Conservation (phyloP, 2,113 vertebrate genomes). For the Albula glossodonta region DNA sequence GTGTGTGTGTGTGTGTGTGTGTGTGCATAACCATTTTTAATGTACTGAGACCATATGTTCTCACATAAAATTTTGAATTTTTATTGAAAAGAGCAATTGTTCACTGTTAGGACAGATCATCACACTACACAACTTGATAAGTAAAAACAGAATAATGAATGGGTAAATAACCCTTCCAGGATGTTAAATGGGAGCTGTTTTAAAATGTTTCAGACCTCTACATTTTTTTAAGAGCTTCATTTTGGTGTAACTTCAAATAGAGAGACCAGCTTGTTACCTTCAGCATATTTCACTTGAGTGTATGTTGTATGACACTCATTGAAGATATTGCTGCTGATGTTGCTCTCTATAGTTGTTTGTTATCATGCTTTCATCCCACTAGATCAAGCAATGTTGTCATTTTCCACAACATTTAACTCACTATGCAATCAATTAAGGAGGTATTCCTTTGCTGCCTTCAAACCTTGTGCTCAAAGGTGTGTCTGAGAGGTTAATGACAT, state of each 20-base stretch:
- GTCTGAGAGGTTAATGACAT: constrained; percentile 65
- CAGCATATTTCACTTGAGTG: background rate
- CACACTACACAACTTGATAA: background rate
- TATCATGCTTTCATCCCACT: constrained; percentile 47
- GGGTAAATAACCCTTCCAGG: background rate
- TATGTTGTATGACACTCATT: background rate
- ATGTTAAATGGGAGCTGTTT: background rate
- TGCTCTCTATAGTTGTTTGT: constrained; percentile 57
- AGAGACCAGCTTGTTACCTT: background rate
- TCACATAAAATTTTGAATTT: background rate
- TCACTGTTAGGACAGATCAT: background rate
- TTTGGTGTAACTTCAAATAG: background rate
- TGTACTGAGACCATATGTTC: background rate
- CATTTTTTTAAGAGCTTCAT: background rate
- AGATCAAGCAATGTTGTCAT: constrained; percentile 69
- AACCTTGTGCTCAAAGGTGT: constrained; percentile 50
- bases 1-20: constrained; percentile 19
- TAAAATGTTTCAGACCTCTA: background rate
- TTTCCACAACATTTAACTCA: constrained; percentile 70
- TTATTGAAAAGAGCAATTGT: background rate
- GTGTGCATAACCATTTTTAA: background rate
- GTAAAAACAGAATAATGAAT: background rate
- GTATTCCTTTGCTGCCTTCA: constrained; percentile 57
- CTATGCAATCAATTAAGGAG: constrained; percentile 71
- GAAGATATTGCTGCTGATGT: constrained; percentile 45